Conservation (phyloP, 2,113 vertebrate genomes). For the Malurus cyaneus region DNA sequence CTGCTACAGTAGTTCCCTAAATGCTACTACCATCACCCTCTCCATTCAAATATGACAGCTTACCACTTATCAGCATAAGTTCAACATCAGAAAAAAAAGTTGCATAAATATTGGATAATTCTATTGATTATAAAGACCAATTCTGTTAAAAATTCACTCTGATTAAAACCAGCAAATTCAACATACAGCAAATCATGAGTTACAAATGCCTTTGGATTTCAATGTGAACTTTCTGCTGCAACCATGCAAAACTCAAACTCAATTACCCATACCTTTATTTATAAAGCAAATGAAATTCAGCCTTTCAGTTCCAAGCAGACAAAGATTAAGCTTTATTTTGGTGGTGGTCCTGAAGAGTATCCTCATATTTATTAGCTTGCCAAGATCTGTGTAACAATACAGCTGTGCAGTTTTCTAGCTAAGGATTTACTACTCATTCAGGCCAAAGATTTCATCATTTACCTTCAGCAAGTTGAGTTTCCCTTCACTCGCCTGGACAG, state of each 20-base stretch:
- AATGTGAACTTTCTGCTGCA: background rate
- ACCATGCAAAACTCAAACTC: background rate
- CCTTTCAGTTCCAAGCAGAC: background rate
- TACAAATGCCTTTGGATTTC: background rate
- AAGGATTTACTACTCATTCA: slow-evolving; percentile 30
- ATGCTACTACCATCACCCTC: background rate
- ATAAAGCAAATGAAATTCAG: background rate
- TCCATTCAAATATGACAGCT: background rate
- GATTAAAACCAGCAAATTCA: background rate
- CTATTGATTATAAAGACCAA: background rate
- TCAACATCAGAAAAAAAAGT: background rate
- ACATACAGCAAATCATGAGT: background rate
- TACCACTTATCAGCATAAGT: background rate
- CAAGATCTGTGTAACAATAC: background rate
- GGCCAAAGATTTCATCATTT: slow-evolving; percentile 36
- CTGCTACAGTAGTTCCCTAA: background rate
- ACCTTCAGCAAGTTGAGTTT: background rate
- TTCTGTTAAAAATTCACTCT: background rate
- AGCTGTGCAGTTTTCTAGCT: background rate
- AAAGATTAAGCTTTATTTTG: slow-evolving; percentile 5
- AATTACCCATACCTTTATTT: background rate
- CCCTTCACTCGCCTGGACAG: slow-evolving; percentile 41
- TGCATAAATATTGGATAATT: background rate
- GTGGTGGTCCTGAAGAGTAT: background rate
- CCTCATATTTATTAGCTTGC: background rate